Evolutionary conservation across 2,113 vertebrate species (phyloP).

Genomic region (Sander vitreus): DNA sequence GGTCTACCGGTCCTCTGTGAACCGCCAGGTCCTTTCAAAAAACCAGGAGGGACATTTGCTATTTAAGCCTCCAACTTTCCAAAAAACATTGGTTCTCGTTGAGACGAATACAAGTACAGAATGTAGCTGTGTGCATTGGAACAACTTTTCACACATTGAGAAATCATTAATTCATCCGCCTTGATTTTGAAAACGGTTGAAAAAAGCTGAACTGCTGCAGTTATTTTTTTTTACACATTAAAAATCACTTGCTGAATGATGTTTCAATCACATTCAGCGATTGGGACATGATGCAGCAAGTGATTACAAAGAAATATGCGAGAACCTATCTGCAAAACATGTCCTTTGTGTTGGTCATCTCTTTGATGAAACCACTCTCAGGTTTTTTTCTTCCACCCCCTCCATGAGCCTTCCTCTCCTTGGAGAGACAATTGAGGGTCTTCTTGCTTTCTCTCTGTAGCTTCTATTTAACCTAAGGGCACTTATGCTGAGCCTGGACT

Average conservation of each 20-base stretch:
- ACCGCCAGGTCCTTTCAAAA: background rate
- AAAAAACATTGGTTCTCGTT: background rate
- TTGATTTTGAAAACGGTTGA: background rate
- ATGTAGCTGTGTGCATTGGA: background rate
- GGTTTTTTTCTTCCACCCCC: slow-evolving; percentile 29
- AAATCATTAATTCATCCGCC: background rate
- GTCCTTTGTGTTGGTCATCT: slow-evolving; percentile 63
- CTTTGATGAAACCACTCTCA: slow-evolving; percentile 64
- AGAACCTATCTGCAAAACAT: slow-evolving; percentile 47
- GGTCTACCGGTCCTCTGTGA: slow-evolving; percentile 26
- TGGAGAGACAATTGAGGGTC: slow-evolving; percentile 79
- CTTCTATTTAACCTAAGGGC: slow-evolving; percentile 76
- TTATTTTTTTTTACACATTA: background rate
- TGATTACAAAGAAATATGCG: slow-evolving; percentile 33
- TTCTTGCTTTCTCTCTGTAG: slow-evolving; percentile 67
- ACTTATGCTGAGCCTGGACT: slow-evolving; percentile 69
- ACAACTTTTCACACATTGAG: slow-evolving; percentile 7
- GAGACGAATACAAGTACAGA: background rate
- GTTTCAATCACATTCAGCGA: background rate
- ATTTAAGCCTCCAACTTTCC: slow-evolving; percentile 21
- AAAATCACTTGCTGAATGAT: no score
- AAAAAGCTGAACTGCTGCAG: background rate
- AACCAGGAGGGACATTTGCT: slow-evolving; percentile 8
- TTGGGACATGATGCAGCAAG: slow-evolving; percentile 14
- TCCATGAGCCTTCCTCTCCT: slow-evolving; percentile 74